These are phyloP conservation scores for Melipona bicolor DNA, from an alignment of 2,888 invertebrate genomes.

Conservation along the genomic window DNA sequence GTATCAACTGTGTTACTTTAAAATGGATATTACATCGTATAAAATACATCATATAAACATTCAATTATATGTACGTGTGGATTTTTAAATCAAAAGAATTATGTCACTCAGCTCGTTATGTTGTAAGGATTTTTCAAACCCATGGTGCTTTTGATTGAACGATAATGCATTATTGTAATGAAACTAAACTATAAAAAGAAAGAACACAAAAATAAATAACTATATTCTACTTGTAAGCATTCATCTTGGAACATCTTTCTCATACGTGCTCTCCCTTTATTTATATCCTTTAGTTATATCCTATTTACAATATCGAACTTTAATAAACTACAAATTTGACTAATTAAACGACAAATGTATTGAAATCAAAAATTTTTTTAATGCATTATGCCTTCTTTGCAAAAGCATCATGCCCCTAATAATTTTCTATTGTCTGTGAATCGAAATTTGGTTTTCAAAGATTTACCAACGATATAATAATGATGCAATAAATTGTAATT, in stretches of 20 bases:
- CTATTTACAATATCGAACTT: background rate
- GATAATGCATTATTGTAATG: slow-evolving; percentile 44
- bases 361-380: background rate
- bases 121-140: slow-evolving; percentile 48
- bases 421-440: no score
- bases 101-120: slow-evolving; percentile 6
- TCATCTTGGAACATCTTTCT: background rate
- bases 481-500: no score
- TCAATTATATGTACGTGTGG: slow-evolving; percentile 43
- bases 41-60: slow-evolving; percentile 40
- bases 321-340: background rate
- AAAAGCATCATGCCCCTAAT: background rate
- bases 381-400: background rate
- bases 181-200: slow-evolving; percentile 24
- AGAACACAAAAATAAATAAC: slow-evolving; percentile 33
- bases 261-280: background rate
- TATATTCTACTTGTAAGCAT: slow-evolving; percentile 49
- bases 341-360: background rate
- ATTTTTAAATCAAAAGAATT: slow-evolving; percentile 36
- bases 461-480: background rate
- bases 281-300: background rate
- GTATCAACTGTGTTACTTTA: slow-evolving; percentile 35
- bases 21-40: slow-evolving; percentile 32
- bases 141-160: slow-evolving; percentile 54
- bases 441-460: background rate